Evolutionary conservation across 2,888 invertebrate species (phyloP).

Genomic region (Argynnis bischoffii): DNA sequence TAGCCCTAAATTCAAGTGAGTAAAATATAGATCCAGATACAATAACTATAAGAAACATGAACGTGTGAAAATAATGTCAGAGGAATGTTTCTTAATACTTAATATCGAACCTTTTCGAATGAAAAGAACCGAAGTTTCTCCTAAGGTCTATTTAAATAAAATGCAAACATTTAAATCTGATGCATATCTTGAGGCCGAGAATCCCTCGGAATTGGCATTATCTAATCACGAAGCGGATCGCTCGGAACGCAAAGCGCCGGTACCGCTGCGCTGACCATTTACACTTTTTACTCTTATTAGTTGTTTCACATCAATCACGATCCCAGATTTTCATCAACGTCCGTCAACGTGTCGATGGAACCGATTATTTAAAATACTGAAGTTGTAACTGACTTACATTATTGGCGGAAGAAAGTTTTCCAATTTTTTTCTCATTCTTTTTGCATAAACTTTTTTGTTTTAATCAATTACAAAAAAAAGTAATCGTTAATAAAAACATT

Average conservation of each 20-base stretch:
- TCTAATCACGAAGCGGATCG: slow-evolving; percentile 40
- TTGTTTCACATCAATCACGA: slow-evolving; percentile 40
- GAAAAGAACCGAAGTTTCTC: neutral
- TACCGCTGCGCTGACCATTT: slow-evolving; percentile 22
- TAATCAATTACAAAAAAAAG: neutral
- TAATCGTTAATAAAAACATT: neutral
- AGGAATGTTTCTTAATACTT: no score
- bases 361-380: slow-evolving; percentile 11
- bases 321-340: slow-evolving; percentile 34
- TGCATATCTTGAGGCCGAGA: slow-evolving; percentile 32
- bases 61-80: no score
- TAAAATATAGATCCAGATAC: no score
- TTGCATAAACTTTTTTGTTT: neutral
- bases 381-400: neutral
- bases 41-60: no score
- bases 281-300: slow-evolving; percentile 39
- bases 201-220: slow-evolving; percentile 43
- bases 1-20: no score
- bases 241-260: slow-evolving; percentile 34
- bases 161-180: slow-evolving; percentile 25
- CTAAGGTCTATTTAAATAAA: slow-evolving; percentile 4
- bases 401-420: neutral
- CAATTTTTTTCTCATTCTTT: neutral
- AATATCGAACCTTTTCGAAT: no score
- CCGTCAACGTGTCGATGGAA: slow-evolving; percentile 5